Conservation (phyloP, 2,113 vertebrate species). For the Gobiocypris rarus region DNA sequence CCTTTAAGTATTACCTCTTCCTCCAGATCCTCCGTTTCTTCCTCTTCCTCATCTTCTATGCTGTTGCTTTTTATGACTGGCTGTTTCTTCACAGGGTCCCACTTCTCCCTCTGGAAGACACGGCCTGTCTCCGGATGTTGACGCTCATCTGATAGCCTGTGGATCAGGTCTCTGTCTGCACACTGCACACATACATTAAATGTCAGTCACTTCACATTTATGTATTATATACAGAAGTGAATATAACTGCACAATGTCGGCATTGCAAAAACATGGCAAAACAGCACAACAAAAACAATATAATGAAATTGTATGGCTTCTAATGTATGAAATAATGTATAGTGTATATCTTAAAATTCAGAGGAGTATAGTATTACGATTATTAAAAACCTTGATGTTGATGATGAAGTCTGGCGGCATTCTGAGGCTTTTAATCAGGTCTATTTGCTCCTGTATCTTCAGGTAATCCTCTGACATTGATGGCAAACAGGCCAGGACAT, state of each 20-base stretch:
- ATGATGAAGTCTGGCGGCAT: conserved; percentile 90
- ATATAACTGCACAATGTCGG: not conserved
- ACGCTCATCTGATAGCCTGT: conserved; percentile 82
- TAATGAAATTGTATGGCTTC: too few relatives aligned
- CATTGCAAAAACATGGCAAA: not conserved
- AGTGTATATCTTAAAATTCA: not conserved
- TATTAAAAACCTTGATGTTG: conserved; percentile 88
- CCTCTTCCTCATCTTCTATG: conserved; percentile 56
- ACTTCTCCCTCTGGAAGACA: conserved; percentile 78
- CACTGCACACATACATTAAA: conserved; percentile 73
- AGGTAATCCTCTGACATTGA: conserved; percentile 81
- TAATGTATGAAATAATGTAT: too few relatives aligned
- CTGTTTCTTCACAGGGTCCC: conserved; percentile 74
- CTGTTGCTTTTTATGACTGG: conserved; percentile 57
- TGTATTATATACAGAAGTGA: not conserved
- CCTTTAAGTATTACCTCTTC: conserved; percentile 54
- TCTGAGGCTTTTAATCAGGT: conserved; percentile 84
- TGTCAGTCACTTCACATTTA: not conserved
- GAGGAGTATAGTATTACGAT: not conserved
- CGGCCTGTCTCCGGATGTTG: conserved; percentile 80
- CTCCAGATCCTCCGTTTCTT: conserved; percentile 61
- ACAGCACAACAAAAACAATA: too few relatives aligned
- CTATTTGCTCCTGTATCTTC: conserved; percentile 82
- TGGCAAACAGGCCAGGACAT: conserved; percentile 89
- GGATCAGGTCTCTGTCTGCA: conserved; percentile 84